Percentiles rank a stretch among this genome's conserved stretches.
These are phyloP conservation scores for Megaustenia siamemsis DNA, from an alignment of 2,888 invertebrate genomes.

Conservation along the genomic window DNA sequence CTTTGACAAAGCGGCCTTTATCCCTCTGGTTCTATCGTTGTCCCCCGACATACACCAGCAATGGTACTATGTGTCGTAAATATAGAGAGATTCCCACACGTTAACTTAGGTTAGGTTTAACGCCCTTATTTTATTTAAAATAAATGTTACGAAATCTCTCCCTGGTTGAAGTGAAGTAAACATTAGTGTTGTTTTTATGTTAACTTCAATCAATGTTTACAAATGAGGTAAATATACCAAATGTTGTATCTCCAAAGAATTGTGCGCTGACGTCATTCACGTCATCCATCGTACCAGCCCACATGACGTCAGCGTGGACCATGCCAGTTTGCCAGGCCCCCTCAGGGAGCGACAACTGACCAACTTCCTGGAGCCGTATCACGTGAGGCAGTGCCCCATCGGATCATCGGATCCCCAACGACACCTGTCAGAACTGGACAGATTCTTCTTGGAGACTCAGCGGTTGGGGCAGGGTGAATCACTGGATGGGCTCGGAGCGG, in stretches of 20 bases:
- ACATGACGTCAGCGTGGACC: constrained; percentile 37
- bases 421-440: constrained; percentile 1
- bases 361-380: constrained; percentile 49
- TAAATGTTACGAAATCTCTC: too few species aligned
- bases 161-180: too few species aligned
- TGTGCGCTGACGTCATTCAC: constrained; percentile 46
- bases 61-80: too few species aligned
- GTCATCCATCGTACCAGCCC: constrained; percentile 45
- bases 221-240: too few species aligned
- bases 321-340: constrained; percentile 46
- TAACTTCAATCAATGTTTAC: too few species aligned
- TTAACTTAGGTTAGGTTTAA: too few species aligned
- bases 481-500: background rate
- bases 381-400: constrained; percentile 20
- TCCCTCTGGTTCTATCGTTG: too few species aligned
- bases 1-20: too few species aligned
- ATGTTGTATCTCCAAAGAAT: constrained; percentile 35
- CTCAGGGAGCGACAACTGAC: constrained; percentile 50
- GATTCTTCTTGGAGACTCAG: background rate
- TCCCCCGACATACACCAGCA: too few species aligned
- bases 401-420: background rate
- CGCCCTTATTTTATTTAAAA: too few species aligned
- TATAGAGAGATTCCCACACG: too few species aligned
- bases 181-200: too few species aligned
- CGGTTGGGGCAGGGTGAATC: background rate